Evolutionary conservation across 2,113 vertebrate genomes (phyloP), one percentile per base, ranked within the genome.

Genomic region (Irena cyanogastra): DNA sequence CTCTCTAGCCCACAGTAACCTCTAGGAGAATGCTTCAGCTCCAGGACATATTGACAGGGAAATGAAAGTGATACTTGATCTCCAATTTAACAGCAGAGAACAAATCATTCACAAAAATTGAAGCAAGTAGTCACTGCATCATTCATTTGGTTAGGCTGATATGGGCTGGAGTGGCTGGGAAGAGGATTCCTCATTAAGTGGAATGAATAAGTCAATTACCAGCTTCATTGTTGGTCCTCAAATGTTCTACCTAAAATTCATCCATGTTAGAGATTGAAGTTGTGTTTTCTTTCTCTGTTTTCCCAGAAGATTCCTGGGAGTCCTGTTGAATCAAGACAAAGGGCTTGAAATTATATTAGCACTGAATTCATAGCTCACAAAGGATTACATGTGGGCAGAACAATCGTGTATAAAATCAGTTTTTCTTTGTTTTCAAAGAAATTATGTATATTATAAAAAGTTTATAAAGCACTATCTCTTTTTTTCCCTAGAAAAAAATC

Each of bases 51-150:
- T 5, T 66, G 60, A 31, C 10, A 91, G 20, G 35, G 47, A 78
- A 87, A 71, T 28, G 2, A 18, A 22, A 69, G 20, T 27, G 23
- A 57, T 75, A 11, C 3, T 18, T 78, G 17, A 82, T 54, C 18
- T 79, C 52, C 28, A 66, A 0, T 65, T 91, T 64, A 60, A 56
- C 37, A 54, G 33, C 21, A 86, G 60, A 63, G 20, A 85, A 57
- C 14, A 54, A 59, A 85, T 30, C 4, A 27, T 33, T 66, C 47
- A 39, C 56, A 54, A 77, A 77, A 83, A 63, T 7, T 42, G 42
- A 90, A 78, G 35, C 20, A 50, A 22, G 4, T 3, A 1, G 33
- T 69, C 28, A 44, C 19, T 0, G 0, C 24, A 13, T 50, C 23
- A 69, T 91, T 75, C 26, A 6, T 27, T 66, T 75, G 50, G 26